Evolutionary conservation across 2,113 vertebrate genomes (phyloP), one percentile per base, ranked within the genome.

Genomic region (Dasyornis broadbenti): DNA sequence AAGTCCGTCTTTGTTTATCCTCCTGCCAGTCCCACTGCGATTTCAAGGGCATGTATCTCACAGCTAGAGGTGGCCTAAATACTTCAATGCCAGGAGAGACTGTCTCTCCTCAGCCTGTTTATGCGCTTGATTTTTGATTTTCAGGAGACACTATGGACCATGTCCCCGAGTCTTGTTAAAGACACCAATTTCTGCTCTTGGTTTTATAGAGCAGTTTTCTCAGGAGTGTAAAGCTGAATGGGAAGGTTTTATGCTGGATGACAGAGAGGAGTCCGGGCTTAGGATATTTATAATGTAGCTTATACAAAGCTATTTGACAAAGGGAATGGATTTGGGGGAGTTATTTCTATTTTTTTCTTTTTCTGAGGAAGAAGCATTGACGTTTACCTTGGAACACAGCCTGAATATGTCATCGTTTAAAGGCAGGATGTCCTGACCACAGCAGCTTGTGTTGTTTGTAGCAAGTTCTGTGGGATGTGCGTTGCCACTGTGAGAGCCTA

Each of bases 291-390:
- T 96, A 88, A 50, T 1, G 0, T 77, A 59, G 75, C 26, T 88
- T 94, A 59, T 82, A 87, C 84, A 94, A 92, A 92, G 61, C 78
- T 85, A 14, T 90, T 91, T 95, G 89, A 96, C 65, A 89, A 39
- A 94, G 61, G 79, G 73, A 94, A 95, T 89, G 80, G 72, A 92
- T 90, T 75, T 86, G 86, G 61, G 47, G 80, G 73, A 95, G 89
- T 84, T 91, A 68, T 10, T 91, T 91, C 86, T 89, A 31, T 47
- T 86, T 86, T 89, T 90, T 81, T 45, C 27, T 54, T 91, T 70
- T 92, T 93, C 88, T 70, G 60, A 78, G 92, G 69, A 81, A 92
- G 82, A 59, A 86, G 60, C 64, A 78, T 56, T 86, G 71, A 47
- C 9, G 0, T 95, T 95, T 93, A 83, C 69, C 88, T 94, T 96